A percentile compares a stretch with the other conserved stretches of the same genome.
Conservation (phyloP, 2,113 vertebrate species). For the Sturnus vulgaris region DNA sequence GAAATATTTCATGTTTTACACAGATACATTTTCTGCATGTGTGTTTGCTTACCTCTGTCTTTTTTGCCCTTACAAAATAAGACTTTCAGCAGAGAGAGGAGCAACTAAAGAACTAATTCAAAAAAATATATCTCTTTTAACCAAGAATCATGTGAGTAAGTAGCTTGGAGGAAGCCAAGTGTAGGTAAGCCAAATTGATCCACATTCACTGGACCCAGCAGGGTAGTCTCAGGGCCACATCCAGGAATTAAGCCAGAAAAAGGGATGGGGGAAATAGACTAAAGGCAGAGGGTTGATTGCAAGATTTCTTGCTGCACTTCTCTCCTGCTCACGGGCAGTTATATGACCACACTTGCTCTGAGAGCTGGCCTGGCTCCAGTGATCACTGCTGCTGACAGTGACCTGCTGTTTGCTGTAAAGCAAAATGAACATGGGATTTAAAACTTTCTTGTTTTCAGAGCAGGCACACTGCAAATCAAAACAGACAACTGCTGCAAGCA, state of each 20-base stretch:
- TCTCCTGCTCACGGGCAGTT: not conserved
- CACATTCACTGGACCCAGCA: not conserved
- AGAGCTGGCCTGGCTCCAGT: not conserved
- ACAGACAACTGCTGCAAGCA: not conserved
- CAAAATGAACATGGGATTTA: rapidly evolving
- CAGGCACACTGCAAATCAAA: not conserved
- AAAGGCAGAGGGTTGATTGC: not conserved
- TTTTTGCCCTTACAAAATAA: not conserved
- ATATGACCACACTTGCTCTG: rapidly evolving
- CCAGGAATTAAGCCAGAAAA: not conserved
- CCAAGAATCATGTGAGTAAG: not conserved
- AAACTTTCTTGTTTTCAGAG: not conserved
- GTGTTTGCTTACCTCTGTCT: not conserved
- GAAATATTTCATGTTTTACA: not conserved
- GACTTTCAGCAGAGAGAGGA: not conserved
- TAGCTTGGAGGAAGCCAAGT: not conserved
- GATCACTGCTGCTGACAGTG: not conserved
- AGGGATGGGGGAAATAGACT: not conserved
- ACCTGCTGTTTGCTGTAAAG: not conserved
- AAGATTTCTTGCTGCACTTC: not conserved
- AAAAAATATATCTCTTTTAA: not conserved
- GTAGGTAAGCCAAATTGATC: not conserved
- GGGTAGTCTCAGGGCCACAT: not conserved
- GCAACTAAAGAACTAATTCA: not conserved
- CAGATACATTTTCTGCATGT: not conserved